A percentile compares a stretch with the other conserved stretches of the same genome.
Evolutionary conservation across 2,797 vertebrate genomes (phyloP).

Genomic region (Hipposideros larvatus): DNA sequence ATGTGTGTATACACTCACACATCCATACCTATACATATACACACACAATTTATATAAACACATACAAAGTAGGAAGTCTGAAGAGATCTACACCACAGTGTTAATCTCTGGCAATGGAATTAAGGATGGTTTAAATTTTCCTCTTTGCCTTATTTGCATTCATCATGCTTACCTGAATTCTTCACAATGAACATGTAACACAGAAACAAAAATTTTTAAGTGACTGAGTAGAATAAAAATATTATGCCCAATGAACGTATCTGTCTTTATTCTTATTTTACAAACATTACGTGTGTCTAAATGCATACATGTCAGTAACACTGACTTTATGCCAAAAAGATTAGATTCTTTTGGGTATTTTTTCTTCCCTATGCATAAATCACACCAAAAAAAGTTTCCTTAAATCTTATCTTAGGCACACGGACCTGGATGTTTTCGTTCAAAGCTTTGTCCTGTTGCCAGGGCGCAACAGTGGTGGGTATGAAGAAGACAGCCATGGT

Average conservation of each 20-base stretch:
- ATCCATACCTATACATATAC: not conserved
- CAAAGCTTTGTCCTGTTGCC: conserved; percentile 92
- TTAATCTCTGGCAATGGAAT: not conserved
- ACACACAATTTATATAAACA: not conserved
- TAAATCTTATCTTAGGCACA: conserved; percentile 26
- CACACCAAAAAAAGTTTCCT: not conserved
- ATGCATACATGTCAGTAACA: not conserved
- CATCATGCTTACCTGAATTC: not conserved
- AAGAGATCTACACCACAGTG: not conserved
- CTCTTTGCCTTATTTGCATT: not conserved
- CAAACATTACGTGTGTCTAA: not conserved
- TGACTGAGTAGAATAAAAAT: not conserved
- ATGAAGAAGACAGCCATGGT: conserved; percentile 89
- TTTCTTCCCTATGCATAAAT: not conserved
- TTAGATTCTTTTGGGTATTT: not conserved
- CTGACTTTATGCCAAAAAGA: not conserved
- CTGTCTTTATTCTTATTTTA: conserved; percentile 44
- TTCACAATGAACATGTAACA: not conserved
- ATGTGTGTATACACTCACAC: not conserved
- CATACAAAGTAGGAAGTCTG: not conserved
- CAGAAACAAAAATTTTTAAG: not conserved
- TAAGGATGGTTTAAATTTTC: conserved; percentile 7
- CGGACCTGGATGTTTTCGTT: conserved; percentile 92
- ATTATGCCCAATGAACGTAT: not conserved
- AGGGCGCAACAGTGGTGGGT: conserved; percentile 92